These are phyloP conservation scores for Idris sp. DNA, from an alignment of 1,140 invertebrate species.

Conservation along the genomic window DNA sequence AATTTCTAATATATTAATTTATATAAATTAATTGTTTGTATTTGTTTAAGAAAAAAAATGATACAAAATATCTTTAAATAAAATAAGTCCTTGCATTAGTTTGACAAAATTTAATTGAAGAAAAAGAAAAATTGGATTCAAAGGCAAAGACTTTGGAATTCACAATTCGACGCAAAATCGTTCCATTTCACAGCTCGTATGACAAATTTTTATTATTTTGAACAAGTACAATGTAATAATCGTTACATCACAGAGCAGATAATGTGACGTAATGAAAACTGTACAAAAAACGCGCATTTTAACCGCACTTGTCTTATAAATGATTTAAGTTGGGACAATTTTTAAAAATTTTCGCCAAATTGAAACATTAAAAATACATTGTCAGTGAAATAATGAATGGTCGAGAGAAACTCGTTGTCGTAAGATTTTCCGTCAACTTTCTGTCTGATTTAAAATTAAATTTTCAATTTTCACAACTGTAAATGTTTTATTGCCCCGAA, in stretches of 20 bases:
- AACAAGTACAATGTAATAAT: conserved; percentile 24
- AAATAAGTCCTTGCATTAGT: no score
- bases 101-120: no score
- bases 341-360: conserved; percentile 26
- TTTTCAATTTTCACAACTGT: conserved; percentile 22
- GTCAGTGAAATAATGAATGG: conserved; percentile 20
- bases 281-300: conserved; percentile 24
- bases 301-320: conserved; percentile 4
- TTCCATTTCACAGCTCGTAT: no score
- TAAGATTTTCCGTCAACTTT: not conserved
- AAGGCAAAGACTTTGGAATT: no score
- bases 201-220: no score
- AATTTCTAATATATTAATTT: no score
- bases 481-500: no score
- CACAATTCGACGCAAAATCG: no score
- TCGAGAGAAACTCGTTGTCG: conserved; percentile 9
- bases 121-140: no score
- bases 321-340: conserved; percentile 12
- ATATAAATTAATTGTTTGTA: no score
- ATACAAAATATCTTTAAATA: no score
- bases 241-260: conserved; percentile 14
- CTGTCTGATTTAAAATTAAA: conserved; percentile 23
- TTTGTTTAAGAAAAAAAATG: no score
- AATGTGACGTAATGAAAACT: conserved; percentile 21
- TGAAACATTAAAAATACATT: conserved; percentile 39